phyloP scores from a whole-genome alignment of 2,113 vertebrate genomes.

The Redunca redunca region DNA sequence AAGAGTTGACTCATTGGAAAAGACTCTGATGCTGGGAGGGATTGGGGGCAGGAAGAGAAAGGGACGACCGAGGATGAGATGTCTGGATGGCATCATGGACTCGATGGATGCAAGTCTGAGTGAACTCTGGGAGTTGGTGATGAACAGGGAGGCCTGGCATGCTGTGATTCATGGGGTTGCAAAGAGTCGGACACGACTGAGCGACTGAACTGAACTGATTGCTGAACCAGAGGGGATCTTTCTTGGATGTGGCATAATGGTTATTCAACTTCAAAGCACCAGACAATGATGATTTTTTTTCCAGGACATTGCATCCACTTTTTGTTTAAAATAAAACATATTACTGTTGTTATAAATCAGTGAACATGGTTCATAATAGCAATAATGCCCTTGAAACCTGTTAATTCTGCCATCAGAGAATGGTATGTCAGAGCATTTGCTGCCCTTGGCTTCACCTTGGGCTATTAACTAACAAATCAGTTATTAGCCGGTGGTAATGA shows the following conservation, averaged over 20 bases:
- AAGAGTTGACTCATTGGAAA: no score
- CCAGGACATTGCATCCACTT: conserved; percentile 73
- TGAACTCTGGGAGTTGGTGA: no score
- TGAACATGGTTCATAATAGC: conserved; percentile 82
- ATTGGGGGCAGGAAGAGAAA: no score
- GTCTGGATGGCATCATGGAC: no score
- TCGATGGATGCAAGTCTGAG: no score
- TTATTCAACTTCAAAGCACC: conserved; percentile 63
- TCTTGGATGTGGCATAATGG: not conserved
- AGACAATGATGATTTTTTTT: conserved; percentile 79
- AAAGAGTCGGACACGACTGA: no score
- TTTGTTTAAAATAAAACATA: conserved; percentile 73
- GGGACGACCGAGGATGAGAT: no score
- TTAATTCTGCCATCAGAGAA: conserved; percentile 75
- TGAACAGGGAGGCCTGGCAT: no score
- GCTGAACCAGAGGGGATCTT: not conserved
- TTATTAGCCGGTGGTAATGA: conserved; percentile 87
- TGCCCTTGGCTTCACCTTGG: conserved; percentile 85
- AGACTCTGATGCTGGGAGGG: no score
- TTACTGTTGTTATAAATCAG: conserved; percentile 86
- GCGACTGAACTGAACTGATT: not conserved
- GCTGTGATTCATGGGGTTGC: no score
- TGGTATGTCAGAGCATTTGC: conserved; percentile 75
- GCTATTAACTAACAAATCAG: conserved; percentile 86
- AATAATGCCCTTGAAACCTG: conserved; percentile 82